Evolutionary conservation across 37 sponge, comb jelly and placozoan species (phyloP).

Genomic region (Ephydatia muelleri): DNA sequence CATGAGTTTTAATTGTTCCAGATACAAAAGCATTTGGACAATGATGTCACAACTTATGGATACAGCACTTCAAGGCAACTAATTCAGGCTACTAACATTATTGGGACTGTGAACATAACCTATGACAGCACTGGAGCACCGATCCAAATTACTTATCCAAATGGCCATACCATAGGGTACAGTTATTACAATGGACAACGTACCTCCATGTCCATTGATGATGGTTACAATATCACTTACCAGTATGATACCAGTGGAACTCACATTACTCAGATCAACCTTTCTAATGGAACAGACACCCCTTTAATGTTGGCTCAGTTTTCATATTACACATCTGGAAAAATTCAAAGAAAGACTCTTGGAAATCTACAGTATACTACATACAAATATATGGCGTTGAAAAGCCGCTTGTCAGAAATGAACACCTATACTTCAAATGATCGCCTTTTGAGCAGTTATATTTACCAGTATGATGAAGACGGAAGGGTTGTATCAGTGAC

Average conservation of each 20-base stretch:
- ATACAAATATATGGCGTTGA: not conserved
- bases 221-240: slow-evolving; percentile 39
- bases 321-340: not conserved
- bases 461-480: slow-evolving; percentile 24
- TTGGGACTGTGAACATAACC: slow-evolving; percentile 3
- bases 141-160: slow-evolving; percentile 13
- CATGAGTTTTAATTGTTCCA: not conserved
- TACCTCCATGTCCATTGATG: slow-evolving; percentile 5
- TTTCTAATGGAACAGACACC: not conserved
- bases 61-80: slow-evolving; percentile 20
- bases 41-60: not conserved
- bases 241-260: not conserved
- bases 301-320: not conserved
- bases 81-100: slow-evolving; percentile 9
- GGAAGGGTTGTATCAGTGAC: not conserved
- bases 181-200: slow-evolving; percentile 29
- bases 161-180: slow-evolving; percentile 26
- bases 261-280: not conserved
- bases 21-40: not conserved
- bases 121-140: slow-evolving; percentile 21
- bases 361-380: slow-evolving; percentile 27
- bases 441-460: not conserved
- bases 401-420: slow-evolving; percentile 2
- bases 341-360: not conserved
- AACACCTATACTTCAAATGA: slow-evolving; percentile 18